Conservation (phyloP, 2,888 invertebrate species). For the Lymantria dispar region DNA sequence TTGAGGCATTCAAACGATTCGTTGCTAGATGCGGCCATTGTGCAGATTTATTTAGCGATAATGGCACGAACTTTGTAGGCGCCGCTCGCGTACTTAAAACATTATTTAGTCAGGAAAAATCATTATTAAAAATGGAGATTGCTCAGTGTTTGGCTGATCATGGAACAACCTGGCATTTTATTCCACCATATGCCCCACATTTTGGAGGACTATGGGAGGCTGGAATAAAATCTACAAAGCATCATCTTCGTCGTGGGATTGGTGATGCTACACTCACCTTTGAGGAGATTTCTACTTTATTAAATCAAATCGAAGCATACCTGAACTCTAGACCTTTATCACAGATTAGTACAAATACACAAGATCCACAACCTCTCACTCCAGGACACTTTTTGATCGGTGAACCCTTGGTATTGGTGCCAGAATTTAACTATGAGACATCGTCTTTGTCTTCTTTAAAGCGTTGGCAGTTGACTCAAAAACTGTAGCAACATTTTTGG, state of each 20-base stretch:
- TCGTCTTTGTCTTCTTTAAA: neutral
- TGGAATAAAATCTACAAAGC: slow-evolving; percentile 5
- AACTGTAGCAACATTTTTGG: slow-evolving; percentile 4
- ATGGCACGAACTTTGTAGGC: slow-evolving; percentile 14
- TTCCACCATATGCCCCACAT: slow-evolving; percentile 6
- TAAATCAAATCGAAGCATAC: neutral
- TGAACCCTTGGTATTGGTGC: neutral
- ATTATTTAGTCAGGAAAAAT: neutral
- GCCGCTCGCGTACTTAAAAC: neutral
- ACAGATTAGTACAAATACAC: neutral
- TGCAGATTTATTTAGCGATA: slow-evolving; percentile 17
- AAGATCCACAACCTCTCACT: neutral
- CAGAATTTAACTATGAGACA: neutral
- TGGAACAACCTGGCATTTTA: slow-evolving; percentile 5
- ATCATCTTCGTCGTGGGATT: slow-evolving; percentile 1
- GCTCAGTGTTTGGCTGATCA: neutral
- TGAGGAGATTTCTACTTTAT: slow-evolving; percentile 1
- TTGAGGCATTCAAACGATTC: slow-evolving; percentile 21
- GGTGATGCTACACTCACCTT: slow-evolving; percentile 1
- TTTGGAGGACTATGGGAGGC: slow-evolving; percentile 9
- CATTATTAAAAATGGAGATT: neutral
- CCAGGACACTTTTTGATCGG: slow-evolving; percentile 6
- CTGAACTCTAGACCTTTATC: slow-evolving; percentile 1
- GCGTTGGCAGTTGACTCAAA: slow-evolving; percentile 3
- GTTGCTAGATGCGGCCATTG: slow-evolving; percentile 16